Conservation (phyloP, 1,140 invertebrate genomes). For the Pantala flavescens region DNA sequence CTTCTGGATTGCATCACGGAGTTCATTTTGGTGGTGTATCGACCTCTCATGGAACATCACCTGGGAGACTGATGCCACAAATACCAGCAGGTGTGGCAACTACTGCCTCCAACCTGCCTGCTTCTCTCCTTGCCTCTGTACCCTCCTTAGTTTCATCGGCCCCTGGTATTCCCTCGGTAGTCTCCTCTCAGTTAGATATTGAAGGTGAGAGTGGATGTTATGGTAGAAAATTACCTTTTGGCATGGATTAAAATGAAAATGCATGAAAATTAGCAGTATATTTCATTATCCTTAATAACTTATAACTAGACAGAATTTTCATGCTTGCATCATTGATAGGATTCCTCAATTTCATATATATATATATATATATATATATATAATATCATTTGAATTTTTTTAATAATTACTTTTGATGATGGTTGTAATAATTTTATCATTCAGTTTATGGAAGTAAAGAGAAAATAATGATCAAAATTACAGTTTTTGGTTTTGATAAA, state of each 20-base stretch:
- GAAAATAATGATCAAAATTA: too few species aligned
- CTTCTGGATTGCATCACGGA: constrained; percentile 16
- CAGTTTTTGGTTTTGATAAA: too few species aligned
- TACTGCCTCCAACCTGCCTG: background rate
- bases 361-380: too few species aligned
- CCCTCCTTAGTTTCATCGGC: background rate
- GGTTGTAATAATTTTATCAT: too few species aligned
- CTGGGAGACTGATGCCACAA: constrained; percentile 38
- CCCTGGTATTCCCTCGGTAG: constrained; percentile 30
- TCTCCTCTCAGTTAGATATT: constrained; percentile 29
- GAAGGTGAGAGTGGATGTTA: constrained; percentile 27
- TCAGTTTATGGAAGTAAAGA: too few species aligned
- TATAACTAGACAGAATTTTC: background rate
- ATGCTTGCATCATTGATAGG: background rate
- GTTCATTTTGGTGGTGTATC: background rate
- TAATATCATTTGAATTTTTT: too few species aligned
- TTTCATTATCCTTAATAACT: background rate
- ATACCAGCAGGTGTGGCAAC: constrained; percentile 26
- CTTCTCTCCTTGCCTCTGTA: background rate
- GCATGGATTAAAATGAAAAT: background rate
- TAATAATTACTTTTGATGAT: too few species aligned
- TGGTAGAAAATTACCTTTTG: background rate
- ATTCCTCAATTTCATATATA: background rate
- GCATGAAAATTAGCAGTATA: background rate
- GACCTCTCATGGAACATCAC: background rate